These are phyloP conservation scores for Miltochrista miniata DNA, from an alignment of 2,888 invertebrate genomes.

Conservation along the genomic window DNA sequence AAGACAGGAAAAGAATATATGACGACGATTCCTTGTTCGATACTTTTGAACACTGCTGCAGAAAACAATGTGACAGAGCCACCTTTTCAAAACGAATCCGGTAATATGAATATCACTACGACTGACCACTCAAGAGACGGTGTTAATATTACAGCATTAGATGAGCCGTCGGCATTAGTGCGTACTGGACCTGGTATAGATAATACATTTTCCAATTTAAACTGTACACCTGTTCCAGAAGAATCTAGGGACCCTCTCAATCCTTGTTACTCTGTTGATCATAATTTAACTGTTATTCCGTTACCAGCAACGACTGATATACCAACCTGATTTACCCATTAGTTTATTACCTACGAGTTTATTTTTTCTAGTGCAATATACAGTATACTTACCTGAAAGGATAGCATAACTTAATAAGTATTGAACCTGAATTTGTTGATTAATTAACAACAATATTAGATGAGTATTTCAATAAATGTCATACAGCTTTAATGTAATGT, in stretches of 20 bases:
- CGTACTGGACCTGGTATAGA: slow-evolving; percentile 42
- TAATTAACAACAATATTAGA: too few species aligned
- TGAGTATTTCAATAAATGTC: too few species aligned
- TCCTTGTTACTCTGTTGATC: slow-evolving; percentile 65
- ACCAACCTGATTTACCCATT: slow-evolving; percentile 18
- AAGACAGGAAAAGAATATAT: slow-evolving; percentile 70
- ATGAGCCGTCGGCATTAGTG: slow-evolving; percentile 50
- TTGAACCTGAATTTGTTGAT: too few species aligned
- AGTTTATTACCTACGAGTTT: too few species aligned
- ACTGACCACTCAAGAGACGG: slow-evolving; percentile 9
- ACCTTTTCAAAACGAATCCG: slow-evolving; percentile 40
- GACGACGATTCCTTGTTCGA: slow-evolving; percentile 78
- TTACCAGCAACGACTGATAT: slow-evolving; percentile 38
- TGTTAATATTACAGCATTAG: slow-evolving; percentile 28
- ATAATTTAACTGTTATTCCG: slow-evolving; percentile 71
- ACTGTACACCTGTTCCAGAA: slow-evolving; percentile 58
- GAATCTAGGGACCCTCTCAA: slow-evolving; percentile 70
- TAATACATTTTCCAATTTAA: slow-evolving; percentile 31
- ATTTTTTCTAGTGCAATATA: background rate
- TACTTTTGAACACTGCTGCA: slow-evolving; percentile 71
- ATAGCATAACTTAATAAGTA: too few species aligned
- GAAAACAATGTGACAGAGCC: slow-evolving; percentile 79
- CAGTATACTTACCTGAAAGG: background rate
- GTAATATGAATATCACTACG: slow-evolving; percentile 24
- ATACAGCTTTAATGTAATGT: background rate